Evolutionary conservation across 1,140 invertebrate species (phyloP), one percentile per base, ranked within the genome.

Genomic region (Cotesia typhae): DNA sequence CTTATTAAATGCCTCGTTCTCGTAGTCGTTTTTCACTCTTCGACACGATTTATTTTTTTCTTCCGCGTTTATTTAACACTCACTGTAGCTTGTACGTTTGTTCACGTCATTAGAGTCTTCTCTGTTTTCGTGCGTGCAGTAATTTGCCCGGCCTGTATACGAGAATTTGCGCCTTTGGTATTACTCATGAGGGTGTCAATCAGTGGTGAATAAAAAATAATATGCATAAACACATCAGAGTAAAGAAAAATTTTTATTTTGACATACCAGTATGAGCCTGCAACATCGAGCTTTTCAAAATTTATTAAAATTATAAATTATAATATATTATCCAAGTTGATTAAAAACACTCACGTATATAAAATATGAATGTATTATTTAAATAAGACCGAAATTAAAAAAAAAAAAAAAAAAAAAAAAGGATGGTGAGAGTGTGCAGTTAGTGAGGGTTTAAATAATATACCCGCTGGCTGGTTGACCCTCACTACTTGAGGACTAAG

Each of bases 111-210:
- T 80, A 80, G 77, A 78, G 76, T 69, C 60, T 35, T 37, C 64
- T 47, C 38, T 38, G 5, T 51, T 51, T 17, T 66, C 61, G 81
- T 79, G 83, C 83, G 83, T 84, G 83, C 79, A 78, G 80, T 81
- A 82, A 83, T 83, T 84, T 83, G 81, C 82, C 83, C 82, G 82
- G 80, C 83, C 82, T 80, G 77, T 75, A 78, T 75, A 77, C 77
- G 78, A 80, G 78, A 77, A 81, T 83, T 83, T 78, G 80, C 80
- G 82, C 82, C 83, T 84, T 78, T 66, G 38, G 64, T 76, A 71
- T 77, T 74, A 68, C 64, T 41, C 53, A 28, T 35, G 20, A 75
- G 75, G 37, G 67, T 57, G 36, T 57, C 28, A 69, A 76, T 51
- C 64, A 47, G 37, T n/a, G 60, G 4, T 12, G n/a, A 72, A 75